Evolutionary conservation across 2,113 vertebrate species (phyloP).

Genomic region (Lampris megalopsis): DNA sequence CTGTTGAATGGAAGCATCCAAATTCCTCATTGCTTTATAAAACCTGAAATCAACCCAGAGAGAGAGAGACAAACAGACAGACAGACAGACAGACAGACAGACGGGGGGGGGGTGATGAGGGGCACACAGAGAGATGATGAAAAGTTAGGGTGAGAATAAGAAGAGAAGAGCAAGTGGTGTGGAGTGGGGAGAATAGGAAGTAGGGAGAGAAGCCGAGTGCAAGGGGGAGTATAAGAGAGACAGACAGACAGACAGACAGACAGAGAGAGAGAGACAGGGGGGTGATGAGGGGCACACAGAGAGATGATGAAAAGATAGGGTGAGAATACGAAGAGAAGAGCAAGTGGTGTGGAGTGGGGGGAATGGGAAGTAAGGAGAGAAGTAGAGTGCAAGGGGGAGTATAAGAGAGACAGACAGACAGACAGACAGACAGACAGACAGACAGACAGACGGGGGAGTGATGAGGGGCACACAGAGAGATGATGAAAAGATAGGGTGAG

Average conservation of each 20-base stretch:
- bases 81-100: too few species aligned
- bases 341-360: constrained; percentile 22
- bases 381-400: constrained; percentile 10
- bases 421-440: too few species aligned
- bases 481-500: not conserved
- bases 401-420: too few species aligned
- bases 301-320: not conserved
- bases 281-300: not conserved
- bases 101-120: too few species aligned
- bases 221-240: too few species aligned
- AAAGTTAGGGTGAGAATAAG: not conserved
- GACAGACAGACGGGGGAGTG: too few species aligned
- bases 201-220: constrained; percentile 19
- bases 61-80: too few species aligned
- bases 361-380: constrained; percentile 19
- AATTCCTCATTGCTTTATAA: too few species aligned
- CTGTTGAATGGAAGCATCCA: too few species aligned
- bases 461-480: not conserved
- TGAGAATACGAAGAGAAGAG: not conserved
- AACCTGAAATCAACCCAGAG: too few species aligned
- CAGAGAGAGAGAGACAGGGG: too few species aligned
- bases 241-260: too few species aligned
- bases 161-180: constrained; percentile 4
- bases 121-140: not conserved
- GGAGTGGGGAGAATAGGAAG: constrained; percentile 32